These are phyloP conservation scores for Phoebastria nigripes DNA, from an alignment of 2,797 vertebrate species.

Conservation along the genomic window DNA sequence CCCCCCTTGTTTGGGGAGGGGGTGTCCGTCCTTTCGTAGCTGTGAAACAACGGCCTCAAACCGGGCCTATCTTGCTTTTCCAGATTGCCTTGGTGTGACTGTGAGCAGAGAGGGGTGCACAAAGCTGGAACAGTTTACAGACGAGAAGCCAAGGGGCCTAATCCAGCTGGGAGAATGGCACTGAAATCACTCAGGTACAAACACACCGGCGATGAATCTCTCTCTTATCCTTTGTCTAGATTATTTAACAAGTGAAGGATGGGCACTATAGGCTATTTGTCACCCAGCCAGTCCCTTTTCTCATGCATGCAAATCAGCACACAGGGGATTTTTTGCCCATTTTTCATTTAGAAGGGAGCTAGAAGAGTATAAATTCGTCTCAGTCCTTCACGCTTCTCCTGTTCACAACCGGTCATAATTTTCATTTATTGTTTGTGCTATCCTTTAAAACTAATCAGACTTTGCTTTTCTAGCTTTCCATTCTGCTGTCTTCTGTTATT, in stretches of 20 bases:
- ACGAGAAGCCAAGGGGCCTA: accelerated
- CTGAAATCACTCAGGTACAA: accelerated
- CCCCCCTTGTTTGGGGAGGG: too few species aligned
- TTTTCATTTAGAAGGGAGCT: neutral
- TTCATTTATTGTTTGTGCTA: neutral
- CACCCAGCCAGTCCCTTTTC: neutral
- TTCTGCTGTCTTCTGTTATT: accelerated
- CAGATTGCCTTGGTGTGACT: accelerated
- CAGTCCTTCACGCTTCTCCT: neutral
- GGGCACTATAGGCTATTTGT: neutral
- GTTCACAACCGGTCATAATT: neutral
- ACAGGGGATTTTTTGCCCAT: neutral
- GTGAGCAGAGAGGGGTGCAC: too few species aligned
- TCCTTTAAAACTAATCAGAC: neutral
- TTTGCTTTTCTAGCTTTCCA: neutral
- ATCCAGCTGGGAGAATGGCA: accelerated
- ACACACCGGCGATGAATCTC: accelerated
- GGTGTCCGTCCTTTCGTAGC: too few species aligned
- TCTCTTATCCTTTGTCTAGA: neutral
- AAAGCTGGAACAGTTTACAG: accelerated
- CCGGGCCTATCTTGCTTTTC: accelerated
- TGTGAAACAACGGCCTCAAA: accelerated
- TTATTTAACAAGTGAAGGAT: neutral
- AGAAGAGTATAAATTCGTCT: neutral
- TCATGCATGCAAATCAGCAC: neutral